Evolutionary conservation across 1,140 invertebrate genomes (phyloP).

Genomic region (Coboldia fuscipes): DNA sequence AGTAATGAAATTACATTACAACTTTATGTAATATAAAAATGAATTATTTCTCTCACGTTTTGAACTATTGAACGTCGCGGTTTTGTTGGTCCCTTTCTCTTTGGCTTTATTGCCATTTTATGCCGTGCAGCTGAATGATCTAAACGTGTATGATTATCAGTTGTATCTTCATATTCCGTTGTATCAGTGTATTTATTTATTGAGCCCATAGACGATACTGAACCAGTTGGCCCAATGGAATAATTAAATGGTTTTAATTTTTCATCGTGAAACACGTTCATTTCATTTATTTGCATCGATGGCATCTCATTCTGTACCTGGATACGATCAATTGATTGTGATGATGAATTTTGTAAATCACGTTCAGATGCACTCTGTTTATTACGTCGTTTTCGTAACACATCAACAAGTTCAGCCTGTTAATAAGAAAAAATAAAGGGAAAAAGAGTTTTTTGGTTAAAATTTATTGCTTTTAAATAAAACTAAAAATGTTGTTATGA

Average conservation of each 20-base stretch:
- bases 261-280: conserved; percentile 9
- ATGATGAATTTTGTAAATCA: conserved; percentile 14
- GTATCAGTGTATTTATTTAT: background rate
- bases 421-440: conserved; percentile 2
- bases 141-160: conserved; percentile 30
- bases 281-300: conserved; percentile 15
- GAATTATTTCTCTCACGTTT: too few relatives aligned
- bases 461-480: too few relatives aligned
- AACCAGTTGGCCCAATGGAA: conserved; percentile 7
- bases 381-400: conserved; percentile 17
- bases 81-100: conserved; percentile 42
- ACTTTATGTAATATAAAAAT: too few relatives aligned
- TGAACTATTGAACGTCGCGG: conserved; percentile 31
- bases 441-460: conserved; percentile 1
- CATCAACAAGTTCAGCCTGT: conserved; percentile 20
- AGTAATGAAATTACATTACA: too few relatives aligned
- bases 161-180: background rate
- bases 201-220: background rate
- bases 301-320: conserved; percentile 10
- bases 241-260: conserved; percentile 3
- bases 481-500: too few relatives aligned
- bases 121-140: conserved; percentile 57
- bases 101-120: conserved; percentile 53
- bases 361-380: conserved; percentile 19
- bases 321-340: background rate